phyloP scores from a whole-genome alignment of 2,113 vertebrate genomes.

The Sinosuthora webbiana region DNA sequence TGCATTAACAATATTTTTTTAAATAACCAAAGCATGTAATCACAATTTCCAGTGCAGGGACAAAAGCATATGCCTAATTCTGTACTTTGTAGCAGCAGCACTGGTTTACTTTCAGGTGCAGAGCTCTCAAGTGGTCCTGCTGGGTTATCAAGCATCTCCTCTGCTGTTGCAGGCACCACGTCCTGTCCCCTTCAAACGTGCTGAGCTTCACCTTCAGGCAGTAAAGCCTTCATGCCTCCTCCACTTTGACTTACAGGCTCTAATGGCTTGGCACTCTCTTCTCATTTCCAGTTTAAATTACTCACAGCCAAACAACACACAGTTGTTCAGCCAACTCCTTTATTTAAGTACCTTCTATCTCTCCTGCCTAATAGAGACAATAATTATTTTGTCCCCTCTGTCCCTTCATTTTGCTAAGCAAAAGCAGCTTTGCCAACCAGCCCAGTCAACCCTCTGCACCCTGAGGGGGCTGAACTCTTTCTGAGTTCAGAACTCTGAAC shows the following conservation, averaged over 20 bases:
- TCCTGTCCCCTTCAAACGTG: neutral
- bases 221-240: neutral
- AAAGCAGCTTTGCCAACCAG: neutral
- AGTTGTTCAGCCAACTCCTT: neutral
- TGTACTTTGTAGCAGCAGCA: neutral
- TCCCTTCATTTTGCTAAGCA: neutral
- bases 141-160: neutral
- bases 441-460: neutral
- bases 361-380: neutral
- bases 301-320: neutral
- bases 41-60: neutral
- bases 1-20: neutral
- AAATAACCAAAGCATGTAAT: neutral
- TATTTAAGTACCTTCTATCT: neutral
- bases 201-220: neutral
- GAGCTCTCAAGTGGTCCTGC: neutral
- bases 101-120: neutral
- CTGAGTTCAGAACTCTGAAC: too few species aligned
- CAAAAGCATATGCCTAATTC: neutral
- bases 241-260: neutral
- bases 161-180: neutral
- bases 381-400: neutral
- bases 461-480: neutral
- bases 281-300: neutral
- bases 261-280: neutral